Evolutionary conservation across 2,113 vertebrate genomes (phyloP).

Genomic region (Sigmodon hispidus): DNA sequence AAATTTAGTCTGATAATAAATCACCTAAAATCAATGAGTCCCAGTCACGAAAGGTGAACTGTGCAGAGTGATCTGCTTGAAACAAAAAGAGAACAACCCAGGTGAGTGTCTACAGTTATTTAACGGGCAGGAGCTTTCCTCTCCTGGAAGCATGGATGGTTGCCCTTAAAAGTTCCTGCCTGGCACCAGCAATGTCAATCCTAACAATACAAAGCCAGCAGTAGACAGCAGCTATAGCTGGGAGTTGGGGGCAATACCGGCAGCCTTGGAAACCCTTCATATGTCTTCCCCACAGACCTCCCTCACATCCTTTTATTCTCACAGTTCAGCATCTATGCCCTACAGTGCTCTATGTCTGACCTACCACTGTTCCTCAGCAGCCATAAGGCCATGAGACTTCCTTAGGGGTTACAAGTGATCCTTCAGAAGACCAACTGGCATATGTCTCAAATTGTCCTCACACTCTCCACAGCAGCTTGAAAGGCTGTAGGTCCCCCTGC

Average conservation of each 20-base stretch:
- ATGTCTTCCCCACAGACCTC: neutral
- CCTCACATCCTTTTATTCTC: neutral
- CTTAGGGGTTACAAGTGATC: neutral
- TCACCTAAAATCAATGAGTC: neutral
- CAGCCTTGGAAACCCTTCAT: neutral
- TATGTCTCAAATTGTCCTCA: neutral
- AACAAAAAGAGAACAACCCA: neutral
- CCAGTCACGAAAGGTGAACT: neutral
- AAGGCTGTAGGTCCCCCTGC: neutral
- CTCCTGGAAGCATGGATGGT: neutral
- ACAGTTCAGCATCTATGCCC: neutral
- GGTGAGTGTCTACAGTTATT: neutral
- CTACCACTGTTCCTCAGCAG: neutral
- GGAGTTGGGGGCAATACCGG: neutral
- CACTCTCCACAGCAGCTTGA: rapidly evolving
- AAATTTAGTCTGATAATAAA: neutral
- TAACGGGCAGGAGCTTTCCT: neutral
- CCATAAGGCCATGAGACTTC: neutral
- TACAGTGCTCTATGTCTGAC: neutral
- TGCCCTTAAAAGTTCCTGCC: neutral
- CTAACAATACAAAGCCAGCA: neutral
- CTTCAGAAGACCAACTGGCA: neutral
- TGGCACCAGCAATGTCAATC: neutral
- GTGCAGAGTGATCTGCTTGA: too few relatives aligned
- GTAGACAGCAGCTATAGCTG: neutral